Evolutionary conservation across 1,140 invertebrate genomes (phyloP), one percentile per base, ranked within the genome.

Genomic region (Pachyrhynchus sulphureomaculatus): DNA sequence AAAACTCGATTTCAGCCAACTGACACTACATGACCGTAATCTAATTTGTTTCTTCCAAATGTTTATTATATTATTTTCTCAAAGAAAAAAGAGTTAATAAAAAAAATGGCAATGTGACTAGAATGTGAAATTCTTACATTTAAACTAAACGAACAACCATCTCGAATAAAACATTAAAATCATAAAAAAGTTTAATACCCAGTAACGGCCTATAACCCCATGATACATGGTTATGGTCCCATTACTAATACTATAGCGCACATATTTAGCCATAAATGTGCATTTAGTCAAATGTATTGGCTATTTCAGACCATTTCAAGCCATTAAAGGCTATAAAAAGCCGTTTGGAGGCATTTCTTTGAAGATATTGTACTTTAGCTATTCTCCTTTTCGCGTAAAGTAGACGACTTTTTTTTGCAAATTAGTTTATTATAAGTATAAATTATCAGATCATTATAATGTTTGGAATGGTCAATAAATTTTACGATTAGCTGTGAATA

Each of bases 221-320:
- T 68, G 67, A 68, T 66, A 48, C 64, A 68, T 54, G 67, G 58
- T 68, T 68, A 66, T 68, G 36, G 67, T 21, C 49, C 53, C 65
- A 64, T 68, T 68, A 66, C 64, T 64, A 66, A 64, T 61, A 57
- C 64, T 34, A 68, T 68, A 68, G 57, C 62, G 64, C 67, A 68
- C 67, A 64, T 64, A 57, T 21, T 24, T 32, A 24, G 52, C 41
- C 41, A 51, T 67, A 66, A 68, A 64, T 17, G 60, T 44, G 55
- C 60, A 36, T 68, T 68, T 66, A 61, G 53, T 53, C 56, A 54
- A 68, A 68, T 34, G 45, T 63, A 68, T 55, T 68, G 56, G 67
- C 64, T 23, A 58, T 66, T 68, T 67, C 54, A 57, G 54, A 29
- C 33, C 49, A 34, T 49, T 21, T 29, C 26, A 10, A 29, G 26